Base-by-base conservation (phyloP, 2,888 invertebrate genomes). In the Kuschelorhynchus macadamiae region DNA sequence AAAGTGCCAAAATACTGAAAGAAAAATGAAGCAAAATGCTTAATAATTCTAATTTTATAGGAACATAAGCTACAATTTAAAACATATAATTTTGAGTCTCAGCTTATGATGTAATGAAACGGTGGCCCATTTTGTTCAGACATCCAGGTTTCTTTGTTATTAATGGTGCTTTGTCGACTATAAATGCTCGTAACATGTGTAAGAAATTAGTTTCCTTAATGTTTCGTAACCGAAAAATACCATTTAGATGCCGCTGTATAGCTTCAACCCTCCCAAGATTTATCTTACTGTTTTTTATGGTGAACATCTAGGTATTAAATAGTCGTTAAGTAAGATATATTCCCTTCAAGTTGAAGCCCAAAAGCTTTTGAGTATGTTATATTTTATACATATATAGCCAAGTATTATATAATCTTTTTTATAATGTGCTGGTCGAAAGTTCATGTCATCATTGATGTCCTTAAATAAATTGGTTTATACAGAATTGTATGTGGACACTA, bases 191-290 rank as follows among this genome's bases (percentile, higher is more conserved):
- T 70, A 74, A 74, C 72, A 74, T 72, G 72, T 74, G 74, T 71
- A 72, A 71, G 72, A 71, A 74, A 74, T 74, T 72, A 75, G 74
- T 72, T 70, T 67, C 71, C 70, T 71, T 73, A 70, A 72, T 72
- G 67, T 70, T 71, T 72, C 67, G 66, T 61, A 70, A 70, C 60
- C 71, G 60, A 73, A 72, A 69, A 67, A 67, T 69, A 67, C 60
- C 61, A 61, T 67, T 61, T 61, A 53, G 47, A 42, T 17, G 67
- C 46, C 50, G 61, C 25, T 66, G 33, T 53, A 47, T 41, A 42
- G 39, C 55, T 36, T 50, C 49, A 46, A 42, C 49, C 52, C 53
- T 55, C 55, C 18, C 25, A 41, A 33, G 47, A 67, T 67, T 49
- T 67, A 67, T 67, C 47, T 61, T 49, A 56, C 55, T 59, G 36